These are phyloP conservation scores for Pelobates fuscus DNA, from an alignment of 2,113 vertebrate genomes.

Conservation along the genomic window DNA sequence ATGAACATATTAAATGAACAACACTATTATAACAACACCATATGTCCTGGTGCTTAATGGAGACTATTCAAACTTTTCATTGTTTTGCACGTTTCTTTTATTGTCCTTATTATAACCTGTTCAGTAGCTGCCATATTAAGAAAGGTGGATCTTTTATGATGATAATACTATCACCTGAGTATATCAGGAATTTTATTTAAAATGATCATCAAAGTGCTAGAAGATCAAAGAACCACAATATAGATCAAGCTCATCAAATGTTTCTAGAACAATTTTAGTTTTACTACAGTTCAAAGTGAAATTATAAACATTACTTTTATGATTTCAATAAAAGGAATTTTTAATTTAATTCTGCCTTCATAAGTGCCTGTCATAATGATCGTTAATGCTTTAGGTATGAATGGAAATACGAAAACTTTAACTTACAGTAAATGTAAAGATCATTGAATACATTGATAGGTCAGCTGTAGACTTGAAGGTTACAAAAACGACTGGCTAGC, in stretches of 20 bases:
- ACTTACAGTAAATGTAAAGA: slow-evolving; percentile 44
- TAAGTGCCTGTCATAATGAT: slow-evolving; percentile 41
- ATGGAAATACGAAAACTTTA: slow-evolving; percentile 8
- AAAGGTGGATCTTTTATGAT: slow-evolving; percentile 49
- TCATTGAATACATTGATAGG: slow-evolving; percentile 3
- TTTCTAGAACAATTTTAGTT: slow-evolving; percentile 58
- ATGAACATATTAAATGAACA: no score
- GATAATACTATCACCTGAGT: slow-evolving; percentile 57
- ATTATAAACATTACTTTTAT: slow-evolving; percentile 56
- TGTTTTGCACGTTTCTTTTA: no score
- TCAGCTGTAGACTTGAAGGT: background rate
- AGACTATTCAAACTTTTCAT: background rate
- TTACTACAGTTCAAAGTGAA: slow-evolving; percentile 61
- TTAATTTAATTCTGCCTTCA: slow-evolving; percentile 53
- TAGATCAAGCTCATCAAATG: slow-evolving; percentile 58
- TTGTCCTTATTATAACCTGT: background rate
- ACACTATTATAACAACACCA: no score
- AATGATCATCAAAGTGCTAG: slow-evolving; percentile 64
- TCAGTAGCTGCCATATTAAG: slow-evolving; percentile 41
- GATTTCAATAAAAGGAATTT: slow-evolving; percentile 58
- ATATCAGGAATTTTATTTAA: slow-evolving; percentile 56
- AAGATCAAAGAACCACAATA: slow-evolving; percentile 58
- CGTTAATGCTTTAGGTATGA: slow-evolving; percentile 40
- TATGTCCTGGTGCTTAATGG: no score
- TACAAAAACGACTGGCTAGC: no score